Evolutionary conservation across 2,113 vertebrate genomes (phyloP).

Genomic region (Peromyscus leucopus): DNA sequence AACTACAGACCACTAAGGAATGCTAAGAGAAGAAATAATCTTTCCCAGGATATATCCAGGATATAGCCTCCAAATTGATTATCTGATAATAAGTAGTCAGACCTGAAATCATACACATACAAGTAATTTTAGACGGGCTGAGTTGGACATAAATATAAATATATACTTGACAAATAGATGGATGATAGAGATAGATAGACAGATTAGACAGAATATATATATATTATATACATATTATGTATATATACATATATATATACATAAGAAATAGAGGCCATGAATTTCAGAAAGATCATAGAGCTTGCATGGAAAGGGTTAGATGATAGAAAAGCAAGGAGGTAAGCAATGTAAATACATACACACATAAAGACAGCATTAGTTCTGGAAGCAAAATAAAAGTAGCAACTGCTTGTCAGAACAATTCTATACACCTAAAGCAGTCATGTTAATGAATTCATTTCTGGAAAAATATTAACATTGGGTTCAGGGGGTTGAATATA

Average conservation of each 20-base stretch:
- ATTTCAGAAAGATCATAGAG: neutral
- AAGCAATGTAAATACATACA: neutral
- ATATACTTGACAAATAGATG: neutral
- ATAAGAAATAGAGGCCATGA: neutral
- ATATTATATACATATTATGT: no score
- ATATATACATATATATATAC: no score
- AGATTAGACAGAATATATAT: neutral
- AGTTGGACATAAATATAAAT: neutral
- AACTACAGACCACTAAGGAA: neutral
- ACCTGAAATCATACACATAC: neutral
- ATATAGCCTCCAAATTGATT: neutral
- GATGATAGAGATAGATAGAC: neutral
- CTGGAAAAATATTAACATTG: slow-evolving; percentile 15
- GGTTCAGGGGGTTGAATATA: neutral
- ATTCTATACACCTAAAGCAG: neutral
- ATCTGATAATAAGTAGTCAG: neutral
- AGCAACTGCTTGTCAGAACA: neutral
- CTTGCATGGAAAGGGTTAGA: neutral
- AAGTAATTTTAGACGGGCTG: neutral
- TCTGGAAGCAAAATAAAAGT: slow-evolving; percentile 5
- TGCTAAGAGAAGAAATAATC: neutral
- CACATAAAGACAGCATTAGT: neutral
- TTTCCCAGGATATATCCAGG: neutral
- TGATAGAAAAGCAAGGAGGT: neutral
- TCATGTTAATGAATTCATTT: neutral